Evolutionary conservation across 2,797 vertebrate genomes (phyloP).

Genomic region (Pseudotriccus pelzelni): DNA sequence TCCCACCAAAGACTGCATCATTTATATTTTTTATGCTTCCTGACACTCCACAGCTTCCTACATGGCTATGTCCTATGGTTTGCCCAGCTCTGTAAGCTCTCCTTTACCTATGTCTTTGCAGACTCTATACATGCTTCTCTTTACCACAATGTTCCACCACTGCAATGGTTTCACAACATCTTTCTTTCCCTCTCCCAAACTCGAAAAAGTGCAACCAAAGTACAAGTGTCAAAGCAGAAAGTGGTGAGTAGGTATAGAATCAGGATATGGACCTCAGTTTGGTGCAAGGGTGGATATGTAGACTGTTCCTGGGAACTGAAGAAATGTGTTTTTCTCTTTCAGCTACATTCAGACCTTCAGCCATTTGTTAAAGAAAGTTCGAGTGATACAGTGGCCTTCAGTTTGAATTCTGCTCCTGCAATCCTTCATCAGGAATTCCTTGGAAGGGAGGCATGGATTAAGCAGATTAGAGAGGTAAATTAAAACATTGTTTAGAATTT

Average conservation of each 20-base stretch:
- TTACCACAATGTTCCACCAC: not conserved
- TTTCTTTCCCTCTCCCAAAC: not conserved
- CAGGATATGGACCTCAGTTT: not conserved
- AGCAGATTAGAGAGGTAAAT: slow-evolving; percentile 89
- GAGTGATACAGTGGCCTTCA: slow-evolving; percentile 79
- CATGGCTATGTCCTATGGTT: not conserved
- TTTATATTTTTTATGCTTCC: not conserved
- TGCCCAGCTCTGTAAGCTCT: not conserved
- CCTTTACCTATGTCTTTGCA: not conserved
- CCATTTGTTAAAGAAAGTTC: slow-evolving; percentile 86
- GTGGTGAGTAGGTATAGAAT: not conserved
- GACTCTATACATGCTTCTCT: not conserved
- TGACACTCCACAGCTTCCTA: not conserved
- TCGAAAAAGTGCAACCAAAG: not conserved
- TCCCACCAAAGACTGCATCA: not conserved
- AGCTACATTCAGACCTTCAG: slow-evolving; percentile 95
- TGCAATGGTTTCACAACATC: not conserved
- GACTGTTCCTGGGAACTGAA: not conserved
- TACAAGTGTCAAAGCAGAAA: not conserved
- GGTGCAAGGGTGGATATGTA: not conserved
- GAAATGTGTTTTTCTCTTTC: slow-evolving; percentile 41
- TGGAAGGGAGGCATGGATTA: slow-evolving; percentile 87
- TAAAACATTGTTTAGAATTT: not conserved
- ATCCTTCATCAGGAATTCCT: slow-evolving; percentile 89
- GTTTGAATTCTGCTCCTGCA: slow-evolving; percentile 89